Evolutionary conservation across 1,140 invertebrate genomes (phyloP).

Genomic region (Formica exsecta): DNA sequence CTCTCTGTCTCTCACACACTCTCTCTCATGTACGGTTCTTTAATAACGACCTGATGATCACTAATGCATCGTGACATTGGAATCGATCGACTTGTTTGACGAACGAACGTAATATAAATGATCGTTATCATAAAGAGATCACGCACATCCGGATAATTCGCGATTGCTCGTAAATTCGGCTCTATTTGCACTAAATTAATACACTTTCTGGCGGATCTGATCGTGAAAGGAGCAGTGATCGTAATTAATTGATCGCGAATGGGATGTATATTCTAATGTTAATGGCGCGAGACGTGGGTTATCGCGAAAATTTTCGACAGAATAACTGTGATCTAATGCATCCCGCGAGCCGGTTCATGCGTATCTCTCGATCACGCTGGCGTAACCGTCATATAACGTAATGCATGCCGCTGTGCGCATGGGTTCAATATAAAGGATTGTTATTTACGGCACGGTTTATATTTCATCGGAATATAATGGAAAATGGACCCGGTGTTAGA

Average conservation of each 20-base stretch:
- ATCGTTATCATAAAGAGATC: slow-evolving; percentile 49
- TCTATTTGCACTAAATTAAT: not conserved
- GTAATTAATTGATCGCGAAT: slow-evolving; percentile 36
- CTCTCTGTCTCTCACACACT: too few relatives aligned
- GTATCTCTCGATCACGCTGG: slow-evolving; percentile 69
- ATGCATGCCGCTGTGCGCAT: slow-evolving; percentile 33
- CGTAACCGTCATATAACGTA: slow-evolving; percentile 20
- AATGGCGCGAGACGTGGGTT: slow-evolving; percentile 51
- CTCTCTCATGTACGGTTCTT: not conserved
- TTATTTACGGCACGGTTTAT: slow-evolving; percentile 78
- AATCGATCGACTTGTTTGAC: not conserved
- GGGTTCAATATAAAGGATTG: slow-evolving; percentile 76
- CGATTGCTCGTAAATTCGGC: slow-evolving; percentile 35
- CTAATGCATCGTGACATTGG: not conserved
- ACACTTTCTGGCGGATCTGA: not conserved
- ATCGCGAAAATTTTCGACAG: slow-evolving; percentile 37
- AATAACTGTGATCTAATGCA: slow-evolving; percentile 66
- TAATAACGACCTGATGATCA: slow-evolving; percentile 32
- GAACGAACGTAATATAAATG: slow-evolving; percentile 9
- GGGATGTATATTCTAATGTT: slow-evolving; percentile 55
- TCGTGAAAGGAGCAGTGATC: slow-evolving; percentile 27
- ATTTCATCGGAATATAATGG: slow-evolving; percentile 79
- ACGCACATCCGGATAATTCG: slow-evolving; percentile 14
- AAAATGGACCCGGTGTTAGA: slow-evolving; percentile 74
- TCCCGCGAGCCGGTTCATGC: slow-evolving; percentile 60